Conservation (phyloP, 1,140 invertebrate species). For the Andrena cerasifolii region DNA sequence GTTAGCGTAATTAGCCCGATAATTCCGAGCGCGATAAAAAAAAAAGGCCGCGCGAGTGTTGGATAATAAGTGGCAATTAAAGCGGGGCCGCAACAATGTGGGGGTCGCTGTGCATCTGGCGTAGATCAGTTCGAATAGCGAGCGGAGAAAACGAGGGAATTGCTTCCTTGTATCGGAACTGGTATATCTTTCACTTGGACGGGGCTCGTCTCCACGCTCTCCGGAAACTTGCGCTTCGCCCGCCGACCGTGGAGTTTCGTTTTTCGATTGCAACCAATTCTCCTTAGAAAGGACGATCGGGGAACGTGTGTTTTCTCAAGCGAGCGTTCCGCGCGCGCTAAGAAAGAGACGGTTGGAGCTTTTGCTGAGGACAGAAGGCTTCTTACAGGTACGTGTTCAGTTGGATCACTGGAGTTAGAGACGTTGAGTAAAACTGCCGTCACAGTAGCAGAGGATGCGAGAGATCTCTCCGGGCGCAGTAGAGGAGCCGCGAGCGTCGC, state of each 20-base stretch:
- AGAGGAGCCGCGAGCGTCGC: no score
- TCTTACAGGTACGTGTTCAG: no score
- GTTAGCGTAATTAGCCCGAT: slow-evolving; percentile 17
- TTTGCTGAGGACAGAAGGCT: no score
- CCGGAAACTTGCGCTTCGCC: background rate
- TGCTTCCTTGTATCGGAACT: slow-evolving; percentile 9
- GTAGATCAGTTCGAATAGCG: background rate
- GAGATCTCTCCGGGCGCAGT: no score
- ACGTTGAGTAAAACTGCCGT: no score
- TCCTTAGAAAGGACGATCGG: slow-evolving; percentile 13
- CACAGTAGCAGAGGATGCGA: no score
- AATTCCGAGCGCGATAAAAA: background rate
- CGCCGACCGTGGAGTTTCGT: background rate
- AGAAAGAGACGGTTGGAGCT: no score
- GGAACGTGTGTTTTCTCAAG: no score
- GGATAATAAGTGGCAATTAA: slow-evolving; percentile 20
- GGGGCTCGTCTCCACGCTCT: background rate
- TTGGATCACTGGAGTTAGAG: no score
- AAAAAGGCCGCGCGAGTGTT: background rate
- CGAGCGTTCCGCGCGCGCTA: no score
- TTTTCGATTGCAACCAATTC: background rate
- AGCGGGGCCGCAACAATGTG: background rate
- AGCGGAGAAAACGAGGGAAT: slow-evolving; percentile 5
- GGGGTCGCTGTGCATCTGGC: background rate
- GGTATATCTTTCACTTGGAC: slow-evolving; percentile 7